Evolutionary conservation across 92 coral and sea anemone species (phyloP).

Genomic region (Phymanthus crucifer): DNA sequence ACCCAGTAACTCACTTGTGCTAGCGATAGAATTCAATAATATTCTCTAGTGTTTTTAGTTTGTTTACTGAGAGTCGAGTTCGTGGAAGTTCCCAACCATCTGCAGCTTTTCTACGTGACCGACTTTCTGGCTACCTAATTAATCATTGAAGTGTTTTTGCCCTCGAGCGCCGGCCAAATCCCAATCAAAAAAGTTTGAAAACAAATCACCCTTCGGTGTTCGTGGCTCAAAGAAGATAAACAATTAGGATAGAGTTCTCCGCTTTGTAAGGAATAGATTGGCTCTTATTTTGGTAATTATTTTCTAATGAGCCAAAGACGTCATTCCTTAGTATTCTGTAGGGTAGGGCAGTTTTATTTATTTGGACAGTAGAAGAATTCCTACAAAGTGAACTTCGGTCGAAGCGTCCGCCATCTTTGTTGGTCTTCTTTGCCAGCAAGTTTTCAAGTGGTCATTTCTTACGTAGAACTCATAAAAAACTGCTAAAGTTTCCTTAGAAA

Average conservation of each 20-base stretch:
- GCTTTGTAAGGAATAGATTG: conserved; percentile 1
- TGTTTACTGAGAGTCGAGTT: not conserved
- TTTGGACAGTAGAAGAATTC: too few relatives aligned
- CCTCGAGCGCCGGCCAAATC: conserved; percentile 2
- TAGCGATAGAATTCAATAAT: not conserved
- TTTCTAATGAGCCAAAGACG: not conserved
- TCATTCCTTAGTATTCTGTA: not conserved
- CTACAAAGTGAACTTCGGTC: too few relatives aligned
- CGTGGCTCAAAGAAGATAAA: not conserved
- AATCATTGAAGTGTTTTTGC: not conserved
- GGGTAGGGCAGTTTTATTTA: not conserved
- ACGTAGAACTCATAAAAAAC: too few relatives aligned
- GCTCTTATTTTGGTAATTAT: not conserved
- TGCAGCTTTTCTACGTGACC: not conserved
- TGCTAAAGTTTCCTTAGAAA: not conserved
- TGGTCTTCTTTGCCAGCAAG: too few relatives aligned
- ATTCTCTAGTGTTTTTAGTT: not conserved
- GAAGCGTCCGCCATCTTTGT: too few relatives aligned
- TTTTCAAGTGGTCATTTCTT: too few relatives aligned
- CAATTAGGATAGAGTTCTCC: not conserved
- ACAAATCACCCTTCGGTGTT: not conserved
- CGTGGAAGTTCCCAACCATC: not conserved
- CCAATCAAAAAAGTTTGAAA: not conserved
- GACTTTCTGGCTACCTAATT: not conserved
- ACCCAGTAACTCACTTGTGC: not conserved